Percentiles rank a stretch among this genome's conserved stretches.
phyloP scores from a whole-genome alignment of 2,113 vertebrate genomes.

The Psilopsiagon aurifrons region DNA sequence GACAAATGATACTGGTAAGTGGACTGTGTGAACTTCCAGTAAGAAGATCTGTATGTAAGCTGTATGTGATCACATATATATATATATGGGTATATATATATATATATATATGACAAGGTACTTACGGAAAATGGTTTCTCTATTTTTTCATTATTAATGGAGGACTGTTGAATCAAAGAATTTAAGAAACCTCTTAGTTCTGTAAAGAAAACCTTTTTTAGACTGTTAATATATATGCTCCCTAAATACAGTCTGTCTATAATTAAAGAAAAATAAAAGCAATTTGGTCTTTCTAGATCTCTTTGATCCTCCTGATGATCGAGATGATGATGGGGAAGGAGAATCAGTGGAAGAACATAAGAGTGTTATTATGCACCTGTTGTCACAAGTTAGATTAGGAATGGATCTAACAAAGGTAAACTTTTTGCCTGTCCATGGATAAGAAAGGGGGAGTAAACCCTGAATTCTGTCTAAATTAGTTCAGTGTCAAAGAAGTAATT shows the following conservation, averaged over 20 bases:
- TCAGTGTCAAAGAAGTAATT: background rate
- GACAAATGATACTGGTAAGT: constrained; percentile 91
- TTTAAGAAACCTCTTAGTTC: background rate
- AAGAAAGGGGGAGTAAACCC: background rate
- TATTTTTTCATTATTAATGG: background rate
- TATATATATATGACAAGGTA: background rate
- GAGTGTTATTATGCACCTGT: constrained; percentile 97
- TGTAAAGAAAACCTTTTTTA: background rate
- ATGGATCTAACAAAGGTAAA: constrained; percentile 99
- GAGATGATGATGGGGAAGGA: constrained; percentile 91
- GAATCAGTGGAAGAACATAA: constrained; percentile 98
- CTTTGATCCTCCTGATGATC: constrained; percentile 92
- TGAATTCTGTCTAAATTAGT: background rate
- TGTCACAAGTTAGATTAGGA: constrained; percentile 95
- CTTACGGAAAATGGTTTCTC: background rate
- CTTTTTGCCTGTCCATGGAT: background rate
- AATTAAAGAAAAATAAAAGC: background rate
- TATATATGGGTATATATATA: too few species aligned
- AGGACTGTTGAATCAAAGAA: background rate
- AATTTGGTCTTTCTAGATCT: constrained; percentile 77
- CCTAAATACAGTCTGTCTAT: background rate
- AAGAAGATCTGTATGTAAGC: background rate
- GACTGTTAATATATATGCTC: background rate
- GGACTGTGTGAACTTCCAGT: background rate
- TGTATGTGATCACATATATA: background rate